phyloP scores from a whole-genome alignment of 1,140 invertebrate species.

The Octopus bimaculoides region DNA sequence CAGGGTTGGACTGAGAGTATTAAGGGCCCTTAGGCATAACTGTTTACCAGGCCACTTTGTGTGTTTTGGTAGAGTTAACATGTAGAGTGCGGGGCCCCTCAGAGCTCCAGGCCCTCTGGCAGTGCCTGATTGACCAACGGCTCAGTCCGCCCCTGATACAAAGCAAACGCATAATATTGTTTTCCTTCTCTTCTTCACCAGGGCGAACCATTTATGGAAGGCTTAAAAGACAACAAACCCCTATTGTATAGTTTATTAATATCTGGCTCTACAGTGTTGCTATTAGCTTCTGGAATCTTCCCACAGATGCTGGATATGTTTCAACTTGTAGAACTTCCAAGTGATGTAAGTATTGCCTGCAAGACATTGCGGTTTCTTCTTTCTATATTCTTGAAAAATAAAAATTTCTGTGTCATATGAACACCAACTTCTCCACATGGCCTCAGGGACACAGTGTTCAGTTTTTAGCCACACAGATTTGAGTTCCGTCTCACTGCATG shows the following conservation, averaged over 20 bases:
- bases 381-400: too few relatives aligned
- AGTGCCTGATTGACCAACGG: too few relatives aligned
- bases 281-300: constrained; percentile 54
- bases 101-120: too few relatives aligned
- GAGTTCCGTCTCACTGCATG: not conserved
- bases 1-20: too few relatives aligned
- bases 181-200: constrained; percentile 53
- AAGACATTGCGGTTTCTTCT: too few relatives aligned
- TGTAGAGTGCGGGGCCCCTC: too few relatives aligned
- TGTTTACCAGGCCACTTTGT: too few relatives aligned
- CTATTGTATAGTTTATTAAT: constrained; percentile 80
- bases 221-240: constrained; percentile 85
- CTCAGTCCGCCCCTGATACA: too few relatives aligned
- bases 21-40: too few relatives aligned
- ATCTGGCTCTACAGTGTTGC: constrained; percentile 54
- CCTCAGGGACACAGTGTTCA: not conserved
- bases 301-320: constrained; percentile 57
- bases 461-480: not conserved
- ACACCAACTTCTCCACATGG: too few relatives aligned
- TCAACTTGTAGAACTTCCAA: constrained; percentile 58
- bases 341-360: constrained; percentile 42
- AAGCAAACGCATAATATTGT: not conserved
- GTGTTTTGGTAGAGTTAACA: too few relatives aligned
- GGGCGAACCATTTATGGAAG: constrained; percentile 99
- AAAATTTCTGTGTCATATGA: too few relatives aligned